Evolutionary conservation across 2,888 invertebrate species (phyloP), one percentile per base, ranked within the genome.

Genomic region (Campoplex capitator): DNA sequence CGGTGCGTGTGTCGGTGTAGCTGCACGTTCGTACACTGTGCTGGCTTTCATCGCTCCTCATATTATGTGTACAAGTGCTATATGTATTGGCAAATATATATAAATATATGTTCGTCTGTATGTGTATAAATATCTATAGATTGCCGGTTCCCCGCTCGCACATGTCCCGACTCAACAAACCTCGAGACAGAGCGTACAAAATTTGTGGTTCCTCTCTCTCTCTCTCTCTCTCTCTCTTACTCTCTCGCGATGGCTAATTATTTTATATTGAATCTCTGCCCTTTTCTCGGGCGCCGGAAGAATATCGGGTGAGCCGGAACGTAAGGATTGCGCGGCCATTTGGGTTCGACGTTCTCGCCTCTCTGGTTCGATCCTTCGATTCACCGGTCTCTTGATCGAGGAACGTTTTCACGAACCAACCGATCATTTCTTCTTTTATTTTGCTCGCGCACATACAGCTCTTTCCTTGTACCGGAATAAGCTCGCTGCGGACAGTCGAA

Each of bases 181-280:
- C 35, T 56, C 35, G 67, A 81, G 70, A 86, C 75, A 58, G 83
- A 86, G 84, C 86, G 84, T 86, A 85, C 80, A 84, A 90, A 91
- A 90, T 91, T 90, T 87, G 88, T 84, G 90, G 88, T 82, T 89
- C 85, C 78, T 82, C 58, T 28, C 75, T 75, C 18, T 38, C 6
- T 6, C 4, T 38, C 38, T 38, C 78, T 82, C 58, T 58, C 75
- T 75, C 18, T 82, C 28, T 58, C 75, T 75, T 9, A 28, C 75
- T 75, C 18, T 38, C 51, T 77, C 54, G 65, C 89, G 86, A 88
- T 89, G 88, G 85, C 83, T 91, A 90, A 91, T 91, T 91, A 89
- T 90, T 91, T 89, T 83, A 88, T 89, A 91, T 91, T 90, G 88
- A 90, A 91, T 90, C 83, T 83, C 81, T 38, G 28, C 16, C 68